These are phyloP conservation scores for Platygyra sinensis DNA, from an alignment of 64 coral and sea anemone genomes.

Conservation along the genomic window DNA sequence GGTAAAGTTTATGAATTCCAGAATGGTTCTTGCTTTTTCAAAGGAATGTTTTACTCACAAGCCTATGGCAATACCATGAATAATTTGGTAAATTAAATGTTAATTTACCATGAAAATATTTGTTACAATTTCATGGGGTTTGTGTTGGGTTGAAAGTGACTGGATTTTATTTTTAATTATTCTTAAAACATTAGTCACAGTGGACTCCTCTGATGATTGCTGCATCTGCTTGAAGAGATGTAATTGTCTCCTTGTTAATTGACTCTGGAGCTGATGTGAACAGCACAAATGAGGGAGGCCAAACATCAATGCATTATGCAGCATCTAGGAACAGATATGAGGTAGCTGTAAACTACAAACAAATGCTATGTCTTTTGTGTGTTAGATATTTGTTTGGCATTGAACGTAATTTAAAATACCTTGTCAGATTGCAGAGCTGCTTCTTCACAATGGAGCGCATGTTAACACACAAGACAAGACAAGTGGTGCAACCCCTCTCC, in stretches of 20 bases:
- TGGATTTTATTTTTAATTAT: too few relatives aligned
- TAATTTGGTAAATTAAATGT: too few relatives aligned
- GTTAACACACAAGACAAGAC: conserved; percentile 80
- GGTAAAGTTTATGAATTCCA: too few relatives aligned
- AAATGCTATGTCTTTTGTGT: too few relatives aligned
- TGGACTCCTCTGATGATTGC: conserved; percentile 99
- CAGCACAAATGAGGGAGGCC: conserved; percentile 79
- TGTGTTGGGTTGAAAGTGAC: too few relatives aligned
- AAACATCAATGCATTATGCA: conserved; percentile 92
- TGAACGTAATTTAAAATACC: background rate
- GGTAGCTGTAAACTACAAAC: conserved; percentile 22
- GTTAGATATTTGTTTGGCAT: too few relatives aligned
- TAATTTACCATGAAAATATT: too few relatives aligned
- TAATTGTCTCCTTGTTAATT: conserved; percentile 85
- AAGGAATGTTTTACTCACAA: too few relatives aligned
- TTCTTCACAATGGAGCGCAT: conserved; percentile 81
- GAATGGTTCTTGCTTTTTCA: too few relatives aligned
- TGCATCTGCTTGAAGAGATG: conserved; percentile 78
- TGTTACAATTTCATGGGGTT: too few relatives aligned
- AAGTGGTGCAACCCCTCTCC: conserved; percentile 80
- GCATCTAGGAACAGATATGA: conserved; percentile 90
- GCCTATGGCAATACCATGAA: too few relatives aligned
- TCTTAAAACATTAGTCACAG: conserved; percentile 40
- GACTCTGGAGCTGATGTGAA: conserved; percentile 82
- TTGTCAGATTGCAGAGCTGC: conserved; percentile 83